Conservation (phyloP, 2,888 invertebrate genomes). For the Pristionchus exspectatus region DNA sequence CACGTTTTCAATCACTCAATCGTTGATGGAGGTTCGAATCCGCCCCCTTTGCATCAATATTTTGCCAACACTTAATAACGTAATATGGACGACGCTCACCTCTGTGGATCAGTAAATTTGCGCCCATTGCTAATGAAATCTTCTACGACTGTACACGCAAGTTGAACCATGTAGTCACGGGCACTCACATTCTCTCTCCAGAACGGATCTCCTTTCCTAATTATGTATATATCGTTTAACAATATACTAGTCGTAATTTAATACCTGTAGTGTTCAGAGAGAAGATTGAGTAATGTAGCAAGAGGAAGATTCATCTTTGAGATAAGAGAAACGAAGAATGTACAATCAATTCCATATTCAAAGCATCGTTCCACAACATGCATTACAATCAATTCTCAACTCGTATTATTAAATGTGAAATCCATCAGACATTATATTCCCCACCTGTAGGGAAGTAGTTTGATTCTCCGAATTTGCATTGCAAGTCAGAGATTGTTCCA, state of each 20-base stretch:
- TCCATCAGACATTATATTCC: background rate
- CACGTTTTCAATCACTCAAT: no score
- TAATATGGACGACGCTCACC: background rate
- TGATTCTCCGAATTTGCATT: constrained; percentile 60
- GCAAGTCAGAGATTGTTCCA: constrained; percentile 60
- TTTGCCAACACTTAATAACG: background rate
- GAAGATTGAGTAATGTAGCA: constrained; percentile 63
- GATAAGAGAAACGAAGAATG: constrained; percentile 60
- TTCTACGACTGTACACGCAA: constrained; percentile 58
- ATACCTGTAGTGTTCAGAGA: constrained; percentile 68
- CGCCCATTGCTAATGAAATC: background rate
- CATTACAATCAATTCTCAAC: constrained; percentile 62
- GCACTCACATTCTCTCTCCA: constrained; percentile 68
- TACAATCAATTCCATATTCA: constrained; percentile 55
- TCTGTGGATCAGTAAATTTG: constrained; percentile 22
- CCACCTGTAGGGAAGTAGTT: constrained; percentile 66
- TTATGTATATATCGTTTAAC: background rate
- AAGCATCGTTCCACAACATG: constrained; percentile 62
- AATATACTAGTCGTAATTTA: background rate
- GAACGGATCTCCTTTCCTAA: constrained; percentile 68
- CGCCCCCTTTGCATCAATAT: no score
- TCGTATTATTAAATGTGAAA: background rate
- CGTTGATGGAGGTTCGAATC: no score
- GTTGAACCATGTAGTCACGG: constrained; percentile 66
- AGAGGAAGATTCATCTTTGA: constrained; percentile 63